Evolutionary conservation across 2,888 invertebrate genomes (phyloP).

Genomic region (Campoplex nolae): DNA sequence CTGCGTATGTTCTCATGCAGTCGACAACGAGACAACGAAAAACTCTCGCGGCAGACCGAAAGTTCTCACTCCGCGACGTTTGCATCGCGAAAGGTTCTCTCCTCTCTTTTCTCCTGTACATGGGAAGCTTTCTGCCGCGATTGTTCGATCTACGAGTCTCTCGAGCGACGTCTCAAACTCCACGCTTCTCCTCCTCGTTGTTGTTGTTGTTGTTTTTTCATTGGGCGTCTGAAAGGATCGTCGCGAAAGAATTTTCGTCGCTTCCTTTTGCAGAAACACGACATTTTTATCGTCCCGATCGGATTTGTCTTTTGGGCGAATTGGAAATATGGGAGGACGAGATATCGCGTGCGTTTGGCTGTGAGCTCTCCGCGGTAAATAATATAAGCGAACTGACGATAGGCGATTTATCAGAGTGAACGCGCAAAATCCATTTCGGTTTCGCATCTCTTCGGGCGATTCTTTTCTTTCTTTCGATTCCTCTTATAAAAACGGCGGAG

Average conservation of each 20-base stretch:
- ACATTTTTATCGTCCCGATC: constrained; percentile 60
- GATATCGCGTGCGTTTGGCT: constrained; percentile 48
- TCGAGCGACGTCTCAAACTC: constrained; percentile 37
- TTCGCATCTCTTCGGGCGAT: constrained; percentile 12
- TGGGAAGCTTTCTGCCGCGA: constrained; percentile 31
- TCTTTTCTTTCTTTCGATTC: constrained; percentile 52
- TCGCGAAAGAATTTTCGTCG: constrained; percentile 43
- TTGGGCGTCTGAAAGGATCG: constrained; percentile 1
- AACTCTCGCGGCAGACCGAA: constrained; percentile 38
- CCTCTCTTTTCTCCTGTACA: constrained; percentile 33
- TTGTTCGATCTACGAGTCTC: constrained; percentile 51
- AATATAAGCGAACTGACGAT: constrained; percentile 44
- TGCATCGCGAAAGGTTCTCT: constrained; percentile 36
- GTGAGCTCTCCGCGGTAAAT: constrained; percentile 45
- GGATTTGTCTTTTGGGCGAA: constrained; percentile 57
- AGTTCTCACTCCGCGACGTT: constrained; percentile 44
- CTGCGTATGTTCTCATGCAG: not conserved
- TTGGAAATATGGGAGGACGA: constrained; percentile 45
- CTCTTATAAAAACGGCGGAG: constrained; percentile 32
- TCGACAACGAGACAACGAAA: constrained; percentile 4
- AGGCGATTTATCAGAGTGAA: constrained; percentile 42
- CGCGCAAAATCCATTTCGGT: constrained; percentile 58
- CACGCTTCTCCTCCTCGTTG: not conserved
- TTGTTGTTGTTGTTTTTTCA: not conserved
- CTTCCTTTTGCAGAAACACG: constrained; percentile 63